Base-by-base conservation (phyloP, 1,140 invertebrate species). In the Carposina sasakii region DNA sequence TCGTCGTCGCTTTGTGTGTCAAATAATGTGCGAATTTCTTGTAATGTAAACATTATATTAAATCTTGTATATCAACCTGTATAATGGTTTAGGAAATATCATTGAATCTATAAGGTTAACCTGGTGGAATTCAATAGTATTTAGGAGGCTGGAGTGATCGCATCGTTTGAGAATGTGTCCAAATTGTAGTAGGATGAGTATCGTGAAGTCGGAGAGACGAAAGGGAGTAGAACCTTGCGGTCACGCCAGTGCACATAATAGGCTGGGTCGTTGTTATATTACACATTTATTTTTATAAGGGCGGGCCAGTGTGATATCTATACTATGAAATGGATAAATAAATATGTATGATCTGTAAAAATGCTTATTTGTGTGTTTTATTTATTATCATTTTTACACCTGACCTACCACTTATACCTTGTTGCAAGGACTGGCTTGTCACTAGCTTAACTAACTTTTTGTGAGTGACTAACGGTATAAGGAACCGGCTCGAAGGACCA, bases 301-400 rank as follows among this genome's bases (percentile, higher is more conserved):
- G 77, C 77, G 81, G 81, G 81, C 81, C 81, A 81, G 81, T 84
- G 77, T 84, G 81, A 84, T 84, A 84, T 81, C 81, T 81, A 77
- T 81, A 84, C 69, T 81, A 81, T 81, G 68, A 84, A 81, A 81
- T 78, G 71, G 71, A 83, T 79, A 74, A 84, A 84, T 81, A 81
- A 81, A 84, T 81, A 81, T 84, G 77, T 84, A 81, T 79, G 76
- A 84, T 84, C 81, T 81, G 81, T 81, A 84, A 83, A 78, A 76
- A 78, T 81, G 76, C 78, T 77, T 77, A 76, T 24, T 24, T 17
- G 23, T 15, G 67, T 62, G 39, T 68, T 79, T 81, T 76, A 77
- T 81, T 83, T 74, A 12, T 22, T 42, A 33, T 22, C 19, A n/a
- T n/a, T n/a, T n/a, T n/a, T n/a, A n/a, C n/a, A n/a, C n/a, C n/a